A percentile compares a stretch with the other conserved stretches of the same genome.
Evolutionary conservation across 1,140 invertebrate genomes (phyloP).

Genomic region (Drosophila mojavensis): DNA sequence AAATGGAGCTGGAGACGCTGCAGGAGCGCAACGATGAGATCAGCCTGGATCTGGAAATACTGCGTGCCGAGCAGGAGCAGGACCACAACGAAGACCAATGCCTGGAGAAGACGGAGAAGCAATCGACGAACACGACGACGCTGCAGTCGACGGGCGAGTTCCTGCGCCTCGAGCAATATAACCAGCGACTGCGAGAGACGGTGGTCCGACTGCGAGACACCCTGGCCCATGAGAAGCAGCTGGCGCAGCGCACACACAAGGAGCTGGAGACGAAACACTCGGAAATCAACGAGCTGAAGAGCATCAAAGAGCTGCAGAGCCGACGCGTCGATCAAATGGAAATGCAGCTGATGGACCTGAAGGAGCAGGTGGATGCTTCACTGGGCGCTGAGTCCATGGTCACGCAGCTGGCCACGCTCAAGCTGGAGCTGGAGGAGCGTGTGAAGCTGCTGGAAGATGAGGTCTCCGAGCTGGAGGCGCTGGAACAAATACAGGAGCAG

Average conservation of each 20-base stretch:
- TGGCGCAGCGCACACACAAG: constrained; percentile 93
- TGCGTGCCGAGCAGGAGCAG: constrained; percentile 92
- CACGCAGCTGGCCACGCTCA: constrained; percentile 95
- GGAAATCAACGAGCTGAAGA: constrained; percentile 92
- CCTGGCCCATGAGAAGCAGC: constrained; percentile 96
- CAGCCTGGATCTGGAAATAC: constrained; percentile 94
- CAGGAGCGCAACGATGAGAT: constrained; percentile 96
- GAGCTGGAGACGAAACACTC: constrained; percentile 94
- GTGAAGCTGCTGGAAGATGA: constrained; percentile 95
- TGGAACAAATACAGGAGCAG: constrained; percentile 92
- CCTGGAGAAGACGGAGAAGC: constrained; percentile 60
- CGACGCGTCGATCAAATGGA: constrained; percentile 91
- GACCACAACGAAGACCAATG: constrained; percentile 63
- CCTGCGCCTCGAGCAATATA: constrained; percentile 97
- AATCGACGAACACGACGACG: constrained; percentile 8
- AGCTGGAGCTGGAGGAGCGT: constrained; percentile 96
- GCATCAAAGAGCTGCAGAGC: constrained; percentile 93
- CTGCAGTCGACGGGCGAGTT: constrained; percentile 90
- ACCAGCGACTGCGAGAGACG: constrained; percentile 95
- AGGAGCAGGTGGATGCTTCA: constrained; percentile 92
- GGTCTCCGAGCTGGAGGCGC: constrained; percentile 91
- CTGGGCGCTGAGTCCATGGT: constrained; percentile 99
- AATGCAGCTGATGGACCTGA: constrained; percentile 92
- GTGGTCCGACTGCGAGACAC: constrained; percentile 96
- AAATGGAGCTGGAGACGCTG: constrained; percentile 94